Conservation (phyloP, 2,797 vertebrate genomes). For the Pangasius macronema region DNA sequence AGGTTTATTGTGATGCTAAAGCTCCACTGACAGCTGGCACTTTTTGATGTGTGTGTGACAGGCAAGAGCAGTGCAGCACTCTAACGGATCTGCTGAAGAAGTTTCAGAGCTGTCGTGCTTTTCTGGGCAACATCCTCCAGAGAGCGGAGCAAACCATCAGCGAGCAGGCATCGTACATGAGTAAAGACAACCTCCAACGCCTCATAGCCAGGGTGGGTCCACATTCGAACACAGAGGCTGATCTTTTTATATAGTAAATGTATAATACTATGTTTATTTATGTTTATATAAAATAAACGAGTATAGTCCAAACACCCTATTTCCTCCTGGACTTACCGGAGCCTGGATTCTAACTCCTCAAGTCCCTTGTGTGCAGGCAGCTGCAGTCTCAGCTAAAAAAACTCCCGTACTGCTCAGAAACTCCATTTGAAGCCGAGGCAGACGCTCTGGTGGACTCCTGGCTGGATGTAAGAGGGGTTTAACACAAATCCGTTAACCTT, state of each 20-base stretch:
- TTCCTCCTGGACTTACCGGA: too few relatives aligned
- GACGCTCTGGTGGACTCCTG: constrained; percentile 89
- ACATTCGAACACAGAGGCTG: background rate
- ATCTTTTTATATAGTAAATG: background rate
- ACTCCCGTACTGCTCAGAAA: constrained; percentile 84
- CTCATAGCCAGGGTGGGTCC: constrained; percentile 78
- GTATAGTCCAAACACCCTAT: too few relatives aligned
- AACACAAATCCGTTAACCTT: background rate
- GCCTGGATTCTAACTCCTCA: too few relatives aligned
- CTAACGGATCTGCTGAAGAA: constrained; percentile 87
- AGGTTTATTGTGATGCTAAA: background rate
- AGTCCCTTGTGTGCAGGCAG: constrained; percentile 86
- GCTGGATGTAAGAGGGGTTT: constrained; percentile 84
- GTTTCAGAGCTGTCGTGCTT: constrained; percentile 83
- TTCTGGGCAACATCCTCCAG: constrained; percentile 81
- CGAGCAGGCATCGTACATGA: constrained; percentile 87
- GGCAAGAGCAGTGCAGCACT: constrained; percentile 82
- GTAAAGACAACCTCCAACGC: constrained; percentile 90
- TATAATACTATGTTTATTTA: background rate
- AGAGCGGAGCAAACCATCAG: constrained; percentile 83
- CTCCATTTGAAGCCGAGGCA: constrained; percentile 86
- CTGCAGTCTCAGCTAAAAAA: constrained; percentile 89
- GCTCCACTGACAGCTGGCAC: background rate
- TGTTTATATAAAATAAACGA: too few relatives aligned
- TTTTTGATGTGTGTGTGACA: constrained; percentile 57